phyloP scores from a whole-genome alignment of 2,888 invertebrate genomes.

The Andricus quercusramuli region DNA sequence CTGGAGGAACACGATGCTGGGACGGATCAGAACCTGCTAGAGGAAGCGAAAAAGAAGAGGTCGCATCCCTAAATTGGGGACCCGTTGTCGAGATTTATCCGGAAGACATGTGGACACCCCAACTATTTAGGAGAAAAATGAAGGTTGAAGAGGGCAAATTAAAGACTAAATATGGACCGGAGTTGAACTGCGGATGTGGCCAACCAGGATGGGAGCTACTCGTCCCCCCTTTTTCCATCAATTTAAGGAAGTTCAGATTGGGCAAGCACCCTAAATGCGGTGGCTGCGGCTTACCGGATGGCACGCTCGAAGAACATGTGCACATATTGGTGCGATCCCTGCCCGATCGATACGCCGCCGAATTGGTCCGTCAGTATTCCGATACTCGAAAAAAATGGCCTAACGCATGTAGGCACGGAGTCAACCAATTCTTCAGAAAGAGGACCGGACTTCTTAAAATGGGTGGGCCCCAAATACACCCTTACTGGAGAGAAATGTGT shows the following conservation, averaged over 20 bases:
- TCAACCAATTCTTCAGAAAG: rapidly evolving
- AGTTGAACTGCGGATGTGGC: not conserved
- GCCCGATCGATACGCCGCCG: rapidly evolving
- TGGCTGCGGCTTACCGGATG: rapidly evolving
- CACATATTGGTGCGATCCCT: not conserved
- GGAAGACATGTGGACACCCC: too few relatives aligned
- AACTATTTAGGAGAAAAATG: too few relatives aligned
- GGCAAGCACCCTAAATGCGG: not conserved
- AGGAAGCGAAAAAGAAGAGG: too few relatives aligned
- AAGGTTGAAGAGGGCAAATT: too few relatives aligned
- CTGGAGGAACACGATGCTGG: too few relatives aligned
- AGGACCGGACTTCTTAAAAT: too few relatives aligned
- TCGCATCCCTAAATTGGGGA: too few relatives aligned
- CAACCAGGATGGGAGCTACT: not conserved
- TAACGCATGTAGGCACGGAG: too few relatives aligned
- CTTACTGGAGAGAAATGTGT: too few relatives aligned
- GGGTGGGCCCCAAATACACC: too few relatives aligned
- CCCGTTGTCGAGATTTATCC: too few relatives aligned
- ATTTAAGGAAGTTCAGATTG: not conserved
- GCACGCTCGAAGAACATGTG: not conserved
- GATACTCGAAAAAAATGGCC: rapidly evolving
- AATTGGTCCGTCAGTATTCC: rapidly evolving
- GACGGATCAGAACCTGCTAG: too few relatives aligned
- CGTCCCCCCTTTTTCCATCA: not conserved
- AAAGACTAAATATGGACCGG: not conserved